These are phyloP conservation scores for Aplocera efformata DNA, from an alignment of 2,888 invertebrate species.

Conservation along the genomic window DNA sequence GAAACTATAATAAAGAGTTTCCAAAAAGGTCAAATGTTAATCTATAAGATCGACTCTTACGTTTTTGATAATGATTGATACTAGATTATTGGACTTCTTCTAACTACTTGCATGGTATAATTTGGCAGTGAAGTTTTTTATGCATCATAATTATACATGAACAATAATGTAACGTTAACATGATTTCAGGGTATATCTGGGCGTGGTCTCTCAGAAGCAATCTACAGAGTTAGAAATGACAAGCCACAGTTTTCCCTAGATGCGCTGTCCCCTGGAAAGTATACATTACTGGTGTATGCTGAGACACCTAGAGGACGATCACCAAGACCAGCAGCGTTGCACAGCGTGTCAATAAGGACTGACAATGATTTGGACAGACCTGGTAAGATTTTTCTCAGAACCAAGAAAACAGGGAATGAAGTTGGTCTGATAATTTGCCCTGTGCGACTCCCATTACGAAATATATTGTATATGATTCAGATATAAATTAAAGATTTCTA, in stretches of 20 bases:
- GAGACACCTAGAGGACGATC: slow-evolving; percentile 91
- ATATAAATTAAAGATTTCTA: no score
- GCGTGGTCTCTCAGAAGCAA: slow-evolving; percentile 74
- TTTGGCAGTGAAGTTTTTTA: no score
- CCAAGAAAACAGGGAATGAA: no score
- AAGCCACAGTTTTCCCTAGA: slow-evolving; percentile 86
- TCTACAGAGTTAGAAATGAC: slow-evolving; percentile 83
- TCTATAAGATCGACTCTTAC: no score
- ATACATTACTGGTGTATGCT: slow-evolving; percentile 89
- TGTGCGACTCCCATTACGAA: no score
- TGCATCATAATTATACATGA: no score
- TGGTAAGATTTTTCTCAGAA: slow-evolving; percentile 39
- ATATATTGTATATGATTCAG: no score
- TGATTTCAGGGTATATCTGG: slow-evolving; percentile 67
- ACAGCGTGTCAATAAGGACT: slow-evolving; percentile 76
- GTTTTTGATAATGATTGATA: no score
- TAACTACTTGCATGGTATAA: no score
- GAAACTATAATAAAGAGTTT: no score
- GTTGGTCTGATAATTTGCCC: no score
- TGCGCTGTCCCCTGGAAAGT: slow-evolving; percentile 87
- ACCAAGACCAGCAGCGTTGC: slow-evolving; percentile 85
- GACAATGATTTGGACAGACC: slow-evolving; percentile 61
- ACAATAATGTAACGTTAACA: not conserved
- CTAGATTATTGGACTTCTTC: not conserved
- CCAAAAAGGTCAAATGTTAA: no score